Conservation (phyloP, 2,888 invertebrate species). For the Tetranychus piercei region DNA sequence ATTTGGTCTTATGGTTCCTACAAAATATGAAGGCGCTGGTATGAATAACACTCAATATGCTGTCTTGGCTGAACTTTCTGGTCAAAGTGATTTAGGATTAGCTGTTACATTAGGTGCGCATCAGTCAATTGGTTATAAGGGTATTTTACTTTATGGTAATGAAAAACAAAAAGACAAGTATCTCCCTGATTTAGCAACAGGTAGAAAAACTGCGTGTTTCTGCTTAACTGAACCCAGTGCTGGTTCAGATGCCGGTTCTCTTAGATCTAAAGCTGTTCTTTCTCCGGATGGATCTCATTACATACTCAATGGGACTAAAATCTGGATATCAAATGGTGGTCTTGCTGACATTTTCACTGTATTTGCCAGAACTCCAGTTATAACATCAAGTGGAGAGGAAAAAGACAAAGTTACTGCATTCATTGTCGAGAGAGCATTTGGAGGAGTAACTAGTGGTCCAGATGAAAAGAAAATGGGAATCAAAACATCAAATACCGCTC, state of each 20-base stretch:
- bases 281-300: constrained; percentile 74
- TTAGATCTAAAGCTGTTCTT: constrained; percentile 56
- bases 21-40: constrained; percentile 67
- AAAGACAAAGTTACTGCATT: constrained; percentile 72
- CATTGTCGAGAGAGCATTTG: constrained; percentile 81
- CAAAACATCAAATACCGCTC: constrained; percentile 79
- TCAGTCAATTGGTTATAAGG: constrained; percentile 51
- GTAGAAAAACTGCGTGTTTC: constrained; percentile 70
- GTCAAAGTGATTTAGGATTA: constrained; percentile 75
- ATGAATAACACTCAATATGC: constrained; percentile 83
- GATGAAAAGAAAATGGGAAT: constrained; percentile 99
- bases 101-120: constrained; percentile 91
- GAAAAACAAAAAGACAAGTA: constrained; percentile 78
- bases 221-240: constrained; percentile 80
- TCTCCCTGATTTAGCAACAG: constrained; percentile 65
- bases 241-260: constrained; percentile 74
- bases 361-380: constrained; percentile 55
- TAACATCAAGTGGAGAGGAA: constrained; percentile 36
- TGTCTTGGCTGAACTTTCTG: constrained; percentile 76
- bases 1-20: constrained; percentile 66
- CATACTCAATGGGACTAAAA: constrained; percentile 80
- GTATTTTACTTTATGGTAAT: constrained; percentile 72
- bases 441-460: constrained; percentile 74
- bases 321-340: constrained; percentile 97
- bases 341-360: constrained; percentile 90